These are phyloP conservation scores for Drosophila mojavensis DNA, from an alignment of 1,140 invertebrate genomes.

Conservation along the genomic window DNA sequence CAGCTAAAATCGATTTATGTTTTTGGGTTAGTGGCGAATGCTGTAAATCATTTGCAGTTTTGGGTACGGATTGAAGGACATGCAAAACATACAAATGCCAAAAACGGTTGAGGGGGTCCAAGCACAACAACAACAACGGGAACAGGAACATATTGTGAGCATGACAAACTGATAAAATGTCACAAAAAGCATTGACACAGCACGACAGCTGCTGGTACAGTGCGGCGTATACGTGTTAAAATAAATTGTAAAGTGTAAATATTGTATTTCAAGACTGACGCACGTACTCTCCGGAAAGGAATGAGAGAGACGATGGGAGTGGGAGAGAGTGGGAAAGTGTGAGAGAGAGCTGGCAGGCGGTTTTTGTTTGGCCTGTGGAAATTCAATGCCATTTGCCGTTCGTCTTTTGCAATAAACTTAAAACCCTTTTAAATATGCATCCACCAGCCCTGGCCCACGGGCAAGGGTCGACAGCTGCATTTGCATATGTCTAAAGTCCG, in stretches of 20 bases:
- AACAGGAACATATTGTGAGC: slow-evolving; percentile 18
- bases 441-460: slow-evolving; percentile 33
- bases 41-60: slow-evolving; percentile 70
- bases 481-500: slow-evolving; percentile 67
- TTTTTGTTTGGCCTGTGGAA: slow-evolving; percentile 14
- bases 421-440: slow-evolving; percentile 69
- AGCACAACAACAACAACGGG: neutral
- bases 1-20: slow-evolving; percentile 43
- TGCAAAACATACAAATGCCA: slow-evolving; percentile 47
- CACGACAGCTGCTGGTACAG: slow-evolving; percentile 61
- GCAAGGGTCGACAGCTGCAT: slow-evolving; percentile 57
- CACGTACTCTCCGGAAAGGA: slow-evolving; percentile 4
- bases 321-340: neutral
- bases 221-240: slow-evolving; percentile 65
- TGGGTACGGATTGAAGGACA: slow-evolving; percentile 55
- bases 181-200: slow-evolving; percentile 54
- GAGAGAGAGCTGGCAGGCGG: neutral
- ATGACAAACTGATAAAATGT: slow-evolving; percentile 69
- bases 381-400: slow-evolving; percentile 21
- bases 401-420: slow-evolving; percentile 43
- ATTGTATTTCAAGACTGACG: slow-evolving; percentile 59
- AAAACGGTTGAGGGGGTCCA: slow-evolving; percentile 7
- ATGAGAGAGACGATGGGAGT: neutral
- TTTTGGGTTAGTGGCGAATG: slow-evolving; percentile 12
- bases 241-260: slow-evolving; percentile 76